Evolutionary conservation across 2,888 invertebrate genomes (phyloP).

Genomic region (Arge pagana): DNA sequence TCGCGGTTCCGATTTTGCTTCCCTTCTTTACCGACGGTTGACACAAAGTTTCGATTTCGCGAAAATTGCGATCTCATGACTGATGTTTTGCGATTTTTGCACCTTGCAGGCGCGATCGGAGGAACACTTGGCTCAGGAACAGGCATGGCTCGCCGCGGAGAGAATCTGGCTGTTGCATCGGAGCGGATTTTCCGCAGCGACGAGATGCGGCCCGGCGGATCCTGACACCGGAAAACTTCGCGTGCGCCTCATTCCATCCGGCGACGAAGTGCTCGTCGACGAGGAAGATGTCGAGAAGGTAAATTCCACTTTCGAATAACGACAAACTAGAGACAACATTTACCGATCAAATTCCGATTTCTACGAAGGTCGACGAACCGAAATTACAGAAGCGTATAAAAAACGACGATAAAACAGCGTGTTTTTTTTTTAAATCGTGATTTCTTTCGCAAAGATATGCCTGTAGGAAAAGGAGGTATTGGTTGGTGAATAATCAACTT

Average conservation of each 20-base stretch:
- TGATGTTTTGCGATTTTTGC: slow-evolving; percentile 30
- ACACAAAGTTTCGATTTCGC: background rate
- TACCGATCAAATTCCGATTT: too few species aligned
- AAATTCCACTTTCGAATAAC: too few species aligned
- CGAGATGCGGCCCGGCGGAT: slow-evolving; percentile 57
- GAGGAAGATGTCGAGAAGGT: slow-evolving; percentile 97
- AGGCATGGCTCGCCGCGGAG: slow-evolving; percentile 74
- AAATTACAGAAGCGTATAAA: too few species aligned
- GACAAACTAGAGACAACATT: too few species aligned
- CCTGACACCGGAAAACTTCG: slow-evolving; percentile 69
- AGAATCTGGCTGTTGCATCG: slow-evolving; percentile 93
- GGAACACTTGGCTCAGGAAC: slow-evolving; percentile 68
- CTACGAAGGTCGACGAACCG: too few species aligned
- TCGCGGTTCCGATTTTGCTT: too few species aligned
- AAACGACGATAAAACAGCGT: too few species aligned
- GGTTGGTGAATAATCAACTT: too few species aligned
- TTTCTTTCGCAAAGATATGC: too few species aligned
- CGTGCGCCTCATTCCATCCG: slow-evolving; percentile 79
- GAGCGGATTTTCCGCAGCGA: slow-evolving; percentile 85
- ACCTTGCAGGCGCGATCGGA: slow-evolving; percentile 70
- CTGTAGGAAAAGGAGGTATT: too few species aligned
- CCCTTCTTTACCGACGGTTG: too few species aligned
- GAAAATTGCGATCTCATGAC: background rate
- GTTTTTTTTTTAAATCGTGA: too few species aligned
- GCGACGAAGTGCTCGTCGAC: slow-evolving; percentile 84